Evolutionary conservation across 2,113 vertebrate genomes (phyloP).

Genomic region (Oryzias curvinotus): DNA sequence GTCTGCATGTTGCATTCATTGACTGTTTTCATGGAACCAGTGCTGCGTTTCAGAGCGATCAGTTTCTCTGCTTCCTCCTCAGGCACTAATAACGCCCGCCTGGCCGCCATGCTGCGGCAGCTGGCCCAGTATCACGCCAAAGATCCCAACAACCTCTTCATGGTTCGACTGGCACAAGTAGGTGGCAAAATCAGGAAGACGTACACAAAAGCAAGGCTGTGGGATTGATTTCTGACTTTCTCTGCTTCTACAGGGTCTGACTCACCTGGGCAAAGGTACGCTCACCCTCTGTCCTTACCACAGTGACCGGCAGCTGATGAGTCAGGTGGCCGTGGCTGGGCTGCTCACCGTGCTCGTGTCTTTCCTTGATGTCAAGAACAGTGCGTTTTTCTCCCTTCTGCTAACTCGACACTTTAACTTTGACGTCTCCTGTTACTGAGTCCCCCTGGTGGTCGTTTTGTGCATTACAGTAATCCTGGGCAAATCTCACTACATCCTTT

Average conservation of each 20-base stretch:
- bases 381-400: constrained; percentile 77
- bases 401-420: neutral
- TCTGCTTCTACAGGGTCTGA: constrained; percentile 85
- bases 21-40: too few relatives aligned
- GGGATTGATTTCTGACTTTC: constrained; percentile 11
- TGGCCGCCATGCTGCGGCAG: constrained; percentile 96
- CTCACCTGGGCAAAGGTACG: constrained; percentile 96
- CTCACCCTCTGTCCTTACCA: constrained; percentile 98
- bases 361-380: constrained; percentile 97
- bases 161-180: constrained; percentile 98
- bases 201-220: constrained; percentile 5
- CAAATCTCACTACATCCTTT: constrained; percentile 96
- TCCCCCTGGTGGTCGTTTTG: constrained; percentile 30
- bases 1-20: too few relatives aligned
- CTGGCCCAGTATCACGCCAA: constrained; percentile 98
- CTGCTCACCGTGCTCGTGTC: constrained; percentile 95
- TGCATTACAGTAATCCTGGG: constrained; percentile 87
- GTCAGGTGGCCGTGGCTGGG: constrained; percentile 95
- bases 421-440: neutral
- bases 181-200: constrained; percentile 22
- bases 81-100: constrained; percentile 97
- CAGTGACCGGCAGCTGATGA: constrained; percentile 98
- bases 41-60: neutral
- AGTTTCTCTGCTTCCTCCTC: constrained; percentile 24
- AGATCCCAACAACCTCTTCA: constrained; percentile 99